Base-by-base conservation (phyloP, 2,888 invertebrate species). In the Nudaria mundana region DNA sequence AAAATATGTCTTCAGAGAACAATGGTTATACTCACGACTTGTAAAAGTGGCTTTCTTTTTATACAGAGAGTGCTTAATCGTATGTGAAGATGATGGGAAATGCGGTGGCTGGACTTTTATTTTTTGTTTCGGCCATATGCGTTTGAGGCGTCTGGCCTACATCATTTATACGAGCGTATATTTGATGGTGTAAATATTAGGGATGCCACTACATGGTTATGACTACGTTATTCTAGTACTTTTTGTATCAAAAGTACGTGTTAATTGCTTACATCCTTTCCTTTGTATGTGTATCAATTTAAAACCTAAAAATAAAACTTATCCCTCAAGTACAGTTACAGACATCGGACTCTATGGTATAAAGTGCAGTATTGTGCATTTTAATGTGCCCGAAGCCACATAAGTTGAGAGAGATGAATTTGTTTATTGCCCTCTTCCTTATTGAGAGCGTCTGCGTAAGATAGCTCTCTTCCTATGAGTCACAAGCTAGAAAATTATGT, bases 371-470 rank as follows among this genome's bases (percentile, higher is more conserved):
- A 86, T 87, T 87, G 86, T 87, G 85, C 86, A 81, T 81, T 85
- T 84, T 84, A 87, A 86, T 83, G 75, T 76, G 64, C 79, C 61
- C 69, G 76, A 76, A 81, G 84, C 82, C 77, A 77, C 84, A 80
- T 81, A 84, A 86, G 87, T 85, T 80, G 81, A 74, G 76, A 81
- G 86, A 86, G 86, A 85, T 86, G 88, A 86, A 85, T 87, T 87
- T 84, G 85, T 87, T 88, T 87, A 88, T 88, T 88, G 79, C 84
- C 81, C 82, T 81, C 87, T 87, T 88, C 88, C 88, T 88, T 85
- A 88, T 88, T 87, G 88, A 86, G 85, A 85, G 71, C 84, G 87
- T 86, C 86, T 86, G 87, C 62, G 71, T 76, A 67, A 82, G 86
- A 87, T 87, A 82, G 83, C 82, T 84, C 84, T 83, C 87, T 86